Percentiles rank a stretch among this genome's conserved stretches.
phyloP scores from a whole-genome alignment of 1,140 invertebrate species.

The Drosophila kurseongensis region DNA sequence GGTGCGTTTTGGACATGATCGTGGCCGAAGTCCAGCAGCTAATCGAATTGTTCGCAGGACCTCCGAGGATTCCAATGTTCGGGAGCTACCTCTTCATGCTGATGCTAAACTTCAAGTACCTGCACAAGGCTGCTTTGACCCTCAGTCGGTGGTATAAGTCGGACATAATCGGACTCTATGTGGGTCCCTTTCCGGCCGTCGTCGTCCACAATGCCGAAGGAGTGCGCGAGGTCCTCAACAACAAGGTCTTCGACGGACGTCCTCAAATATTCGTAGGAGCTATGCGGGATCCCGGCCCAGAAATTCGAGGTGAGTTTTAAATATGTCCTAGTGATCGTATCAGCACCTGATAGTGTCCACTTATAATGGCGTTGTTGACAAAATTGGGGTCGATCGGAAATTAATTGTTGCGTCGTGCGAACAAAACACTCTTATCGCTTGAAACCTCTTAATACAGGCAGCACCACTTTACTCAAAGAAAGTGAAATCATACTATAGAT shows the following conservation, averaged over 20 bases:
- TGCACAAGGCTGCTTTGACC: constrained; percentile 72
- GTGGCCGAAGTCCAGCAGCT: not conserved
- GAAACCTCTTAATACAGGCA: not conserved
- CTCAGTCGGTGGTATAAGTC: constrained; percentile 84
- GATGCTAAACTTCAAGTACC: constrained; percentile 67
- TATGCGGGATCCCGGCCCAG: constrained; percentile 64
- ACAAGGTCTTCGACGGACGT: constrained; percentile 85
- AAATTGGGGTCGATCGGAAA: constrained; percentile 29
- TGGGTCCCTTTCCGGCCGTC: constrained; percentile 77
- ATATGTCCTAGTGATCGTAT: not conserved
- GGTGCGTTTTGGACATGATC: constrained; percentile 42
- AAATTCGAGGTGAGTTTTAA: constrained; percentile 75
- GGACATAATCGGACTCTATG: constrained; percentile 84
- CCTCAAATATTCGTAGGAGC: constrained; percentile 36
- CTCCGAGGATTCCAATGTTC: constrained; percentile 75
- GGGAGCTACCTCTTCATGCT: constrained; percentile 81
- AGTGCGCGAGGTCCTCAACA: constrained; percentile 84
- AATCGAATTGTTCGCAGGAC: constrained; percentile 52
- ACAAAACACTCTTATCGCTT: constrained; percentile 30
- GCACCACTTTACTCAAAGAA: constrained; percentile 11
- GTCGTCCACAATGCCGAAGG: constrained; percentile 82
- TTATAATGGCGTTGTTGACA: constrained; percentile 4
- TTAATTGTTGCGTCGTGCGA: constrained; percentile 20
- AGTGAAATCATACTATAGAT: not conserved
- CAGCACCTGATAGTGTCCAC: not conserved